Base-by-base conservation (phyloP, 1,140 invertebrate species). In the Theocolax elegans region DNA sequence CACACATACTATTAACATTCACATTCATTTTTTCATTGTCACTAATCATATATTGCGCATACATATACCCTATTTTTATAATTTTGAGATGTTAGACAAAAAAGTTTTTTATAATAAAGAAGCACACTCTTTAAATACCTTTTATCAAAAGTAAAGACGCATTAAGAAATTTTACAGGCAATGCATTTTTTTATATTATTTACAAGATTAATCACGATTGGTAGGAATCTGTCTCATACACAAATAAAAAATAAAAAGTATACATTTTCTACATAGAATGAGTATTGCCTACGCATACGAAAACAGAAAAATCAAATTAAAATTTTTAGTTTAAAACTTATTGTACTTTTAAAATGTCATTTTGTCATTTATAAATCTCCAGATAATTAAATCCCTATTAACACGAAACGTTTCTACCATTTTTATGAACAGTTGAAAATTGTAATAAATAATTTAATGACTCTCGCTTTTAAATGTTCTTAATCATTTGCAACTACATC, bases 111-210 rank as follows among this genome's bases (percentile, higher is more conserved):
- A 4, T 10, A 15, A 64, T 64, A 73, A 71, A 62, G 19, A 54
- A 59, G 65, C 42, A 31, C 35, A 3, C 59, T n/a, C 60, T 59
- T 21, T 25, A 19, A 44, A 17, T 72, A 62, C 38, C 27, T 35
- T 46, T 72, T 49, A 38, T 19, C 21, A 1, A 25, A 53, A 19
- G 19, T n/a, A 53, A 40, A 31, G 2, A 40, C 27, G 46, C 15
- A 46, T 54, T 17, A 40, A 66, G 54, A 42, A 66, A 66, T 66
- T 53, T 40, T 54, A 66, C 63, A 54, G 38, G 4, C n/a, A 66
- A 54, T 49, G 2, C 1, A 53, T 66, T n/a, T 1, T 8, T 29
- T 31, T n/a, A n/a, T 15, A 66, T 66, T 66, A 54, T 66, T 66
- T 66, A 66, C 63, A 66, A 15, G 44, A 54, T n/a, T 51, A 17